Evolutionary conservation across 1,140 invertebrate species (phyloP).

Genomic region (Leptoteleia sp.): DNA sequence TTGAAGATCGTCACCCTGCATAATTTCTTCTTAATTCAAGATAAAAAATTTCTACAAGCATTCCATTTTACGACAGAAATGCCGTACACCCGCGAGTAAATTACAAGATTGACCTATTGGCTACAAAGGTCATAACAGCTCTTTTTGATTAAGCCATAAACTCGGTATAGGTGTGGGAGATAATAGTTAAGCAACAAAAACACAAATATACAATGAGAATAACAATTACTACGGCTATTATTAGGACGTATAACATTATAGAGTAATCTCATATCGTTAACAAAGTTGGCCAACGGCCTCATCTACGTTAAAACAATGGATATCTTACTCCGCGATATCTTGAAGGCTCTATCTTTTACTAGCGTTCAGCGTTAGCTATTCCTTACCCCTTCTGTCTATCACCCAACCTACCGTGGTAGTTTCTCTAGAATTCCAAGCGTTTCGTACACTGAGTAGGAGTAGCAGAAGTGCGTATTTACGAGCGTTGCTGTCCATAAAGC

Average conservation of each 20-base stretch:
- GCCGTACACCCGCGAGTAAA: too few relatives aligned
- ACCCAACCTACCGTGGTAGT: constrained; percentile 71
- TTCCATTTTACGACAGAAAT: too few relatives aligned
- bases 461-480: constrained; percentile 82
- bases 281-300: constrained; percentile 40
- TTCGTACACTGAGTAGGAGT: constrained; percentile 72
- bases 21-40: too few relatives aligned
- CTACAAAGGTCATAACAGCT: constrained; percentile 1
- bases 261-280: constrained; percentile 43
- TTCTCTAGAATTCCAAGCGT: constrained; percentile 74
- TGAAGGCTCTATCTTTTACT: constrained; percentile 79
- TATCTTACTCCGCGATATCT: constrained; percentile 73
- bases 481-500: constrained; percentile 82
- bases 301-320: constrained; percentile 73
- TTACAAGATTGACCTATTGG: constrained; percentile 6
- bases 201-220: constrained; percentile 35
- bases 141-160: constrained; percentile 3
- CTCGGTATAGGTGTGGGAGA: constrained; percentile 3
- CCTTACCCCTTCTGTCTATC: constrained; percentile 76
- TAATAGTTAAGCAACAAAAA: constrained; percentile 25
- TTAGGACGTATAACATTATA: constrained; percentile 47
- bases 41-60: too few relatives aligned
- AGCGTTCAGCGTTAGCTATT: constrained; percentile 78
- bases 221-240: constrained; percentile 48
- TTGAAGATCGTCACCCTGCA: too few relatives aligned